These are phyloP conservation scores for Pteronura brasiliensis DNA, from an alignment of 2,113 vertebrate species.

Conservation along the genomic window DNA sequence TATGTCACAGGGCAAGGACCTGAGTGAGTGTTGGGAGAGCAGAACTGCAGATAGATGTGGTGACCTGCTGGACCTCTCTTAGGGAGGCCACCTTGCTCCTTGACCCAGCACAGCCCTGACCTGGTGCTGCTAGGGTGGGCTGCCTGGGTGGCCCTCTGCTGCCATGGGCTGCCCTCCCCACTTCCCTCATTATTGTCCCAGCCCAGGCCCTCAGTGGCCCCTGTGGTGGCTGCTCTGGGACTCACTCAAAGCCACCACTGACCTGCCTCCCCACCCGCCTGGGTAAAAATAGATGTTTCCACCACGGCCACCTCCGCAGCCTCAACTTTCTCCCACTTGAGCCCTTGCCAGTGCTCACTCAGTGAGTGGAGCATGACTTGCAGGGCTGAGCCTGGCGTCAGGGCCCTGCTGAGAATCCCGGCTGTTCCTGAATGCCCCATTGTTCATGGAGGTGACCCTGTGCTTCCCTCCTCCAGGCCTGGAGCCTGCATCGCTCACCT, in stretches of 20 bases:
- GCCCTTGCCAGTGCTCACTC: constrained; percentile 65
- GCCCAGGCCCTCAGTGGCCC: not conserved
- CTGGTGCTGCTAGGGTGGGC: not conserved
- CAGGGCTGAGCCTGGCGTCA: not conserved
- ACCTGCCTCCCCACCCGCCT: constrained; percentile 53
- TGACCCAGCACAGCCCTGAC: not conserved
- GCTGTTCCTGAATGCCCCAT: constrained; percentile 71
- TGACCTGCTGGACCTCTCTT: not conserved
- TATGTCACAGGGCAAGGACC: not conserved
- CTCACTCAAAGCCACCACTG: constrained; percentile 44
- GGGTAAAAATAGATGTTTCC: constrained; percentile 74
- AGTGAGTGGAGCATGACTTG: constrained; percentile 32
- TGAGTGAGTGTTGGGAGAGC: not conserved
- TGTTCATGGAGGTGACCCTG: constrained; percentile 72
- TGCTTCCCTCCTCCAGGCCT: not conserved
- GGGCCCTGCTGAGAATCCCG: not conserved
- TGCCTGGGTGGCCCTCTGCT: not conserved
- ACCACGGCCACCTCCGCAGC: constrained; percentile 59
- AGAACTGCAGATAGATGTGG: not conserved
- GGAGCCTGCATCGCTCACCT: not conserved
- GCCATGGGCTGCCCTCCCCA: not conserved
- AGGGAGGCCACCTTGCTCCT: not conserved
- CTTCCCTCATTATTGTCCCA: not conserved
- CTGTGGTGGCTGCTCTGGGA: constrained; percentile 27
- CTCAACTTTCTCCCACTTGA: constrained; percentile 84